Base-by-base conservation (phyloP, 2,888 invertebrate genomes). In the Byasa hedistus region DNA sequence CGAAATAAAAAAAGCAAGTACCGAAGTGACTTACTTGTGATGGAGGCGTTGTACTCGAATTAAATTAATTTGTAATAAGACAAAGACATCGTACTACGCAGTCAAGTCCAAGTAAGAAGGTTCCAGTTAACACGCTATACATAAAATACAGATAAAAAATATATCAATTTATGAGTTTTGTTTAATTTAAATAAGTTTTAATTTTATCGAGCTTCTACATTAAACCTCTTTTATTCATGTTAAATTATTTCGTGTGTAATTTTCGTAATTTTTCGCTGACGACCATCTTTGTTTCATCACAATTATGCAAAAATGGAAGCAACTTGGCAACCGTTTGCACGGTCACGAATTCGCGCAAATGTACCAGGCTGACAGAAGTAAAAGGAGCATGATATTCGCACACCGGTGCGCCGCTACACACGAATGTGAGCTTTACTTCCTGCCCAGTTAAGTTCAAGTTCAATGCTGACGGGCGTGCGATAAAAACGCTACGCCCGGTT, bases 341-440 rank as follows among this genome's bases (percentile, higher is more conserved):
- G 32, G n/a, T 17, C 19, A 52, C 58, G 56, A 67, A 74, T 74
- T 69, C 72, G 74, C 73, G 74, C 72, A 72, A 75, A 75, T 70
- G 68, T 76, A 77, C 76, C 67, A 76, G 76, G 75, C 70, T 65
- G 58, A 59, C 73, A 77, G 70, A 70, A 73, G 63, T 32, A 55
- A 51, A 61, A 51, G 68, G 74, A 67, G 68, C 64, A 69, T 71
- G 44, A 23, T 64, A 61, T 61, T 52, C 61, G 63, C 68, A 67
- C 64, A 64, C 19, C 48, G 39, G 64, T 54, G 60, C 39, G 60
- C 23, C 27, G 15, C 48, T 63, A 55, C 65, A 68, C 51, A 23
- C 44, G 15, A 73, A 69, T 69, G 22, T 66, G 63, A 69, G 60
- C 71, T 71, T 57, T 72, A 70, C 67, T 32, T 1, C 21, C 57